These are phyloP conservation scores for Pseudolycoriella hygida DNA, from an alignment of 2,888 invertebrate species.

Conservation along the genomic window DNA sequence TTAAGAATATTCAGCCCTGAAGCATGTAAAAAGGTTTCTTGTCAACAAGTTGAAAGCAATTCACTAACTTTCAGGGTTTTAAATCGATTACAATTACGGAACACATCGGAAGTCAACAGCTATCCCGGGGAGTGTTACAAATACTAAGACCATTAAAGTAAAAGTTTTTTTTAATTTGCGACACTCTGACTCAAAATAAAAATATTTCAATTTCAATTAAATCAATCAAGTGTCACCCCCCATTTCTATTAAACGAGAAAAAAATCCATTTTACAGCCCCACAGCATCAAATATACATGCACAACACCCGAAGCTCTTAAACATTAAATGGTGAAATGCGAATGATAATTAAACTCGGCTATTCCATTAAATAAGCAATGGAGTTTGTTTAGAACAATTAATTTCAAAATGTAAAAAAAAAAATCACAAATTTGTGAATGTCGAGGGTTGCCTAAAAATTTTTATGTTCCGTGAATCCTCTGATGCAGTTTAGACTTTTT, in stretches of 20 bases:
- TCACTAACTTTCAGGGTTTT: no score
- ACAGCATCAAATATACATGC: no score
- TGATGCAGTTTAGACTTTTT: neutral
- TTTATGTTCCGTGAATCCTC: no score
- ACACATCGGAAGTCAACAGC: no score
- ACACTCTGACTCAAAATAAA: neutral
- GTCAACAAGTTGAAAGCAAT: no score
- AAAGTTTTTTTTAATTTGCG: no score
- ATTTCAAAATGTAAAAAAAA: neutral
- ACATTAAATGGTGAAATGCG: neutral
- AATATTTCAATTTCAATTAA: conserved; percentile 6
- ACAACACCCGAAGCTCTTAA: neutral
- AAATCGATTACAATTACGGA: no score
- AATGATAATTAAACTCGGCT: neutral
- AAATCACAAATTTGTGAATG: neutral
- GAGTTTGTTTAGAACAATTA: neutral
- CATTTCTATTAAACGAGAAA: neutral
- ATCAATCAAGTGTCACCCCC: conserved; percentile 7
- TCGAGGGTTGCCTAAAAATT: no score
- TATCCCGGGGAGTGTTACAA: no score
- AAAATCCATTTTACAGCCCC: neutral
- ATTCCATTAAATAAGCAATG: neutral
- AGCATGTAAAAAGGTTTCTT: no score
- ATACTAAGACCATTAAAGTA: no score
- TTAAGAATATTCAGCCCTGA: no score